phyloP scores from a whole-genome alignment of 2,113 vertebrate genomes.

The Passerina amoena region DNA sequence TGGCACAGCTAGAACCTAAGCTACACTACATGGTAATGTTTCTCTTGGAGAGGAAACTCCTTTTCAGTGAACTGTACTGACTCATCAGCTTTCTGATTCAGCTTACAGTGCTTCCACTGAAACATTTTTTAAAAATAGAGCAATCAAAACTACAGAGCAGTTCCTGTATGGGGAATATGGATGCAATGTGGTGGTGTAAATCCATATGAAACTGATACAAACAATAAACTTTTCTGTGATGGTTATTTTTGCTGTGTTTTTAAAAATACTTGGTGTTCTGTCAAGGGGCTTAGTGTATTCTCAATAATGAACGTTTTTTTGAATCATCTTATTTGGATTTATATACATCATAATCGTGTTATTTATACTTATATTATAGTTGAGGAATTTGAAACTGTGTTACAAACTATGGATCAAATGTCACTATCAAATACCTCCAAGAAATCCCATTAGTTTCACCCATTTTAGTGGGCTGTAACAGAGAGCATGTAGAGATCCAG shows the following conservation, averaged over 20 bases:
- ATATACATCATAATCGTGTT: background rate
- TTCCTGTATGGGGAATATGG: background rate
- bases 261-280: background rate
- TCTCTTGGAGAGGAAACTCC: constrained; percentile 28
- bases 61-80: constrained; percentile 23
- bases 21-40: constrained; percentile 25
- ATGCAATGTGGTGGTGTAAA: background rate
- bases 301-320: background rate
- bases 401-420: constrained; percentile 14
- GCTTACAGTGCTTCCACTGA: background rate
- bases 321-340: background rate
- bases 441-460: constrained; percentile 37
- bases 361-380: background rate
- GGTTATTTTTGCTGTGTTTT: background rate
- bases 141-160: background rate
- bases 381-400: background rate
- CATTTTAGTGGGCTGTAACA: background rate
- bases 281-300: background rate
- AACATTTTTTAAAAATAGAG: background rate
- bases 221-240: background rate
- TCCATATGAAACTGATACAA: background rate
- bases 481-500: background rate
- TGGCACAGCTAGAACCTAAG: constrained; percentile 40
- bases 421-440: background rate
- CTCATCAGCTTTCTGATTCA: constrained; percentile 59